Evolutionary conservation across 37 sponge, comb jelly and placozoan genomes (phyloP), one percentile per base, ranked within the genome.

Genomic region (Chondrilla cf. caribensis): DNA sequence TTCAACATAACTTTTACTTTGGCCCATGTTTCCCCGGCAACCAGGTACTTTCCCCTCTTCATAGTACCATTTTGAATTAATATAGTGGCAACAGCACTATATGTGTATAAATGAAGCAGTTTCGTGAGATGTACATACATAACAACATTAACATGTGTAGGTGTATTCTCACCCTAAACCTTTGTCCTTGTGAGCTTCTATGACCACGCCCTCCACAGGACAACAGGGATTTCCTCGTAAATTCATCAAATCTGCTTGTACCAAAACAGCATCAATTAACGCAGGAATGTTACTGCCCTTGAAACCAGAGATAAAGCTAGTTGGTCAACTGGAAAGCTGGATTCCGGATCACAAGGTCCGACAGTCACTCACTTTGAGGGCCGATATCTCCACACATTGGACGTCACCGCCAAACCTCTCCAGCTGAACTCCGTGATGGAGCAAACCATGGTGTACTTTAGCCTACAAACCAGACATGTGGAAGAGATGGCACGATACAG

Each of bases 331-430:
- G 25, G 73, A 28, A 14, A 44, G 6, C 2, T 14, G 42, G 36
- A 78, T 8, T 17, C 39, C 0, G 62, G 21, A 58, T 77, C 72
- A 85, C 90, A 85, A 65, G 28, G 18, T 3, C 76, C 8, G 37
- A 25, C 76, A 43, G 29, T 6, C 38, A 66, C 62, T 31, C 33
- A 89, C 90, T 59, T 86, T 91, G 26, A 91, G 77, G 0, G 96
- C 98, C 21, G 98, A 98, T 43, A 98, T 87, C 40, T 91, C 77
- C 7, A 95, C 86, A 39, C 84, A 79, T 44, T 89, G 96, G 5
- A 93, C 85, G 0, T 98, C 91, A 24, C 98, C 98, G 14, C 91
- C 93, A 68, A 91, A 88, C 78, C 84, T 80, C 58, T 93, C 95
- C 77, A 93, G 59, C 76, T 93, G 90, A 4, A 98, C 72, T 0